Evolutionary conservation across 2,113 vertebrate genomes (phyloP).

Genomic region (Anser cygnoides): DNA sequence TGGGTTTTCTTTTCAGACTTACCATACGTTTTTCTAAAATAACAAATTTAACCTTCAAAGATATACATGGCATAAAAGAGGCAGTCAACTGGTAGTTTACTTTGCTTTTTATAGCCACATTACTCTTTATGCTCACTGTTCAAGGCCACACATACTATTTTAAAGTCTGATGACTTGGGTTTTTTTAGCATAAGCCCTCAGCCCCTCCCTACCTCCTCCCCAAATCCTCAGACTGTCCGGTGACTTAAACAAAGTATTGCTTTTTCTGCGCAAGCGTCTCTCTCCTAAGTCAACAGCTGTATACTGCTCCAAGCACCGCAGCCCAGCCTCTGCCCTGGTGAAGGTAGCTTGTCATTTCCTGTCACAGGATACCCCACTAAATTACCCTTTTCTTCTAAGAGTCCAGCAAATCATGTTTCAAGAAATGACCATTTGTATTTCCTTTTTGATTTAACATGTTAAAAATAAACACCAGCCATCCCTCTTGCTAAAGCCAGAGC

Average conservation of each 20-base stretch:
- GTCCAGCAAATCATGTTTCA: background rate
- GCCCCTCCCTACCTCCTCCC: slow-evolving; percentile 66
- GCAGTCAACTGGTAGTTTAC: slow-evolving; percentile 68
- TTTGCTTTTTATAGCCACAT: slow-evolving; percentile 67
- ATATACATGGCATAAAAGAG: slow-evolving; percentile 46
- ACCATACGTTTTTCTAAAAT: slow-evolving; percentile 70
- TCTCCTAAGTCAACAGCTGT: slow-evolving; percentile 55
- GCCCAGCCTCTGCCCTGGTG: slow-evolving; percentile 12
- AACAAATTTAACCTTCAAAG: slow-evolving; percentile 68
- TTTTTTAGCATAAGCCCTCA: slow-evolving; percentile 62
- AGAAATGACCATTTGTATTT: slow-evolving; percentile 44
- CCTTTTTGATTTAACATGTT: slow-evolving; percentile 37
- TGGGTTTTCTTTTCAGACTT: slow-evolving; percentile 9
- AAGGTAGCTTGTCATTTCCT: slow-evolving; percentile 71
- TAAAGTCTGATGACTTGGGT: slow-evolving; percentile 77
- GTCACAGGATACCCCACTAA: slow-evolving; percentile 63
- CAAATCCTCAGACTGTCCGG: slow-evolving; percentile 71
- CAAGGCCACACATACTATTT: slow-evolving; percentile 75
- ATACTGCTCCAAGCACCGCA: slow-evolving; percentile 14
- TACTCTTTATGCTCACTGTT: slow-evolving; percentile 56
- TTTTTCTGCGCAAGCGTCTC: slow-evolving; percentile 70
- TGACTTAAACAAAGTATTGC: slow-evolving; percentile 74
- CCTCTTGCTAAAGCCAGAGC: background rate
- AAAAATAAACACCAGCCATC: slow-evolving; percentile 61
- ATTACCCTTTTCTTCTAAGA: slow-evolving; percentile 38